Evolutionary conservation across 2,888 invertebrate genomes (phyloP).

Genomic region (Chaitophorus viminalis): DNA sequence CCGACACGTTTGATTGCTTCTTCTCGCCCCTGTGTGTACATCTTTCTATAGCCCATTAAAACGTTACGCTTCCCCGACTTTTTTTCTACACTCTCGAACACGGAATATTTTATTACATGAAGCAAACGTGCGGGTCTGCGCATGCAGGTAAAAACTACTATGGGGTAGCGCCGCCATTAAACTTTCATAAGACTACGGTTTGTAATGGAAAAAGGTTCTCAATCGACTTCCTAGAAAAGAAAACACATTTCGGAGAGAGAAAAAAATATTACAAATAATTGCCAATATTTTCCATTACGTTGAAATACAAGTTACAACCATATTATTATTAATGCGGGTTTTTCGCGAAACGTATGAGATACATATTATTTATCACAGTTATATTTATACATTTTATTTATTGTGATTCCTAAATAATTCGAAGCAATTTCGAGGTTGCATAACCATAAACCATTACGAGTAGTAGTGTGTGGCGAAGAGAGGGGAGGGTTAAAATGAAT

Average conservation of each 20-base stretch:
- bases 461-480: not conserved
- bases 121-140: not conserved
- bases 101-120: constrained; percentile 50
- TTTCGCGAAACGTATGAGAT: not conserved
- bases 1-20: constrained; percentile 62
- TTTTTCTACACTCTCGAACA: constrained; percentile 47
- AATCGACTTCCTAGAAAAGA: constrained; percentile 8
- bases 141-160: constrained; percentile 46
- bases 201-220: constrained; percentile 17
- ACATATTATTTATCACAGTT: not conserved
- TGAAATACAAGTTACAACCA: not conserved
- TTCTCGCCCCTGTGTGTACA: constrained; percentile 49
- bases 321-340: not conserved
- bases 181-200: constrained; percentile 47
- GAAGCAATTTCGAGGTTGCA: not conserved
- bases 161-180: constrained; percentile 28
- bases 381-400: not conserved
- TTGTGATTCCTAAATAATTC: not conserved
- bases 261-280: constrained; percentile 12
- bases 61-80: constrained; percentile 55
- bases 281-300: constrained; percentile 14
- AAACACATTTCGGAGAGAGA: not conserved
- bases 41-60: constrained; percentile 57
- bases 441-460: constrained; percentile 29
- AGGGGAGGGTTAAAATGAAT: constrained; percentile 31